Evolutionary conservation across 2,797 vertebrate genomes (phyloP), one percentile per base, ranked within the genome.

Genomic region (Bovichtus diacanthus): DNA sequence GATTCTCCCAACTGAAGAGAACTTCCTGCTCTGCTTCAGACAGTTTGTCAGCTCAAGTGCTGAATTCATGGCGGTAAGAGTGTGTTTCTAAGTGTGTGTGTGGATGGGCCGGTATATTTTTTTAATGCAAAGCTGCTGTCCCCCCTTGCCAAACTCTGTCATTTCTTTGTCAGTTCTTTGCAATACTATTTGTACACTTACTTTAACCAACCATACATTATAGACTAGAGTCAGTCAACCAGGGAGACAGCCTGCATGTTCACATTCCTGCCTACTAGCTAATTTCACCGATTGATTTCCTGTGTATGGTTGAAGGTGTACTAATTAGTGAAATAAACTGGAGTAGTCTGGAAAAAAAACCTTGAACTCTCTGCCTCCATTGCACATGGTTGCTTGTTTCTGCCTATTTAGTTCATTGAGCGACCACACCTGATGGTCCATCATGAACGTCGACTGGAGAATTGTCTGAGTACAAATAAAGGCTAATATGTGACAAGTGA

Each of bases 1-100:
- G 96, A 99, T 99, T 94, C 95, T 99, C 68, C 98, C 98, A 4
- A 99, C 97, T 0, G 97, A 99, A 88, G 97, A 99, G 94, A 98
- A 97, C 92, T 99, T 99, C 89, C 92, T 99, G 70, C 95, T 99
- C 80, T 98, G 97, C 92, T 98, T 99, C 95, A 95, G 98, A 88
- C 95, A 98, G 91, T 97, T 97, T 12, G 97, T 98, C 85, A 95
- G 97, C 71, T 98, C 97, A 94, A 98, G 98, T 34, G 90, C 95
- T 0, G 98, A 99, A 89, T 98, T 98, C 34, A 98, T 99, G 98
- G 96, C 97, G 95, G 98, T 99, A 92, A 97, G 93, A 77, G 64
- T 46, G 23, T 76, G 34, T 75, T 77, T 80, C 1, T 56, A 10
- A 44, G 16, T 43, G 59, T 34, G 59, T 34, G 11, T 73, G 6